Conservation (phyloP, 2,113 vertebrate genomes). For the Mastomys natalensis region DNA sequence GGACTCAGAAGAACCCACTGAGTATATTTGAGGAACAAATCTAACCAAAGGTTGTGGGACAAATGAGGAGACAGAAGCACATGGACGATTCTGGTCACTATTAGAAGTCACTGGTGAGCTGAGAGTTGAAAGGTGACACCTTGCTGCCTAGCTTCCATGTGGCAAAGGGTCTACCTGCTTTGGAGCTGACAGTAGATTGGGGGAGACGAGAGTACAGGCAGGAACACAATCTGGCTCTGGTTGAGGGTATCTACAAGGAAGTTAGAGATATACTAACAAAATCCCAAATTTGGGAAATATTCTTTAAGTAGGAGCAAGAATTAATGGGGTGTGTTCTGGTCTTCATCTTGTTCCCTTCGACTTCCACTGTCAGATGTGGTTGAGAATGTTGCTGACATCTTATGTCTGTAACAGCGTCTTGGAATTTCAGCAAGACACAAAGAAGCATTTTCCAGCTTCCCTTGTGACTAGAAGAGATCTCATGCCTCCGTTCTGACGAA, state of each 20-base stretch:
- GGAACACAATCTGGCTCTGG: too few species aligned
- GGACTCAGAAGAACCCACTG: neutral
- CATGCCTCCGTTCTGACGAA: neutral
- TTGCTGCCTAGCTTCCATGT: neutral
- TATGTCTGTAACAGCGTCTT: neutral
- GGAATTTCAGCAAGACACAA: neutral
- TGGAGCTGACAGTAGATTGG: neutral
- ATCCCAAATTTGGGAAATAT: neutral
- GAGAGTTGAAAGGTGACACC: neutral
- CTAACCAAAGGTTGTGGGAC: neutral
- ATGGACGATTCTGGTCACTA: neutral
- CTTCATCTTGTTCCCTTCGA: neutral
- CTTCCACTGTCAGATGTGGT: neutral
- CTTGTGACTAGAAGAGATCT: neutral
- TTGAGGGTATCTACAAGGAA: neutral
- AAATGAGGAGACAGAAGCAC: neutral
- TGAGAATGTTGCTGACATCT: neutral
- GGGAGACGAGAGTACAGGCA: neutral
- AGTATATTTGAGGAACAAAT: neutral
- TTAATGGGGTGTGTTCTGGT: neutral
- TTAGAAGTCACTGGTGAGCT: neutral
- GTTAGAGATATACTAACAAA: neutral
- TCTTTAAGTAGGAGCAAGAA: neutral
- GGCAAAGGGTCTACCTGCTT: neutral
- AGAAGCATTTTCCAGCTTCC: neutral